Base-by-base conservation (phyloP, 2,888 invertebrate genomes). In the Luffia ferchaultella region DNA sequence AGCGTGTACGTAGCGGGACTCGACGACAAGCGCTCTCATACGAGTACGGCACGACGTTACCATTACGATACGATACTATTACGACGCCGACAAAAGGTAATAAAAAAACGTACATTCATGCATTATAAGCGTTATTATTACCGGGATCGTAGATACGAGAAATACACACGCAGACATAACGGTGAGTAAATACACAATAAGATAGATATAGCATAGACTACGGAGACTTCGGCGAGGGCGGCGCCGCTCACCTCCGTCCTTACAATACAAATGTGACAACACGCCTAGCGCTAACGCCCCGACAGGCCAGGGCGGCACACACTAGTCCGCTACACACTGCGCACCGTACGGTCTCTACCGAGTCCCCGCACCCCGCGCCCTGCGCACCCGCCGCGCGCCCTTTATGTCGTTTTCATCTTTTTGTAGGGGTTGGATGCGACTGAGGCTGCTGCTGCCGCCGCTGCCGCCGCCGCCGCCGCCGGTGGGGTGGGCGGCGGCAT, bases 51-150 rank as follows among this genome's bases (percentile, higher is more conserved):
- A 75, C 77, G 78, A 75, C 78, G 76, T 73, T 72, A 74, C 68
- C 73, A 73, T n/a, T 30, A 30, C 30, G 30, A 30, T 30, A 30
- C 30, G 30, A 30, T 30, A 70, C 77, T 78, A 70, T 67, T 67
- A 79, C 75, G 78, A 76, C 77, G 77, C 76, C 73, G 74, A 78
- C 76, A 77, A 77, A 77, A 83, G 78, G 79, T 82, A 83, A 82
- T 80, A 82, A 85, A 79, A 70, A 91, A 91, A 91, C 90, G 90
- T 90, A 90, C 90, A 90, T 89, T 88, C 91, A 91, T 91, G 91
- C 91, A 91, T 89, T 88, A 7, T 88, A 91, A 91, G 91, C 91
- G 90, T 91, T 91, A 91, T 91, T 91, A 91, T 91, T 91, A 91
- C 90, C 90, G 90, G 90, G 90, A 89, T 88, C 84, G 77, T 76